Percentiles rank a stretch among this genome's conserved stretches.
Evolutionary conservation across 2,113 vertebrate genomes (phyloP).

Genomic region (Ia io): DNA sequence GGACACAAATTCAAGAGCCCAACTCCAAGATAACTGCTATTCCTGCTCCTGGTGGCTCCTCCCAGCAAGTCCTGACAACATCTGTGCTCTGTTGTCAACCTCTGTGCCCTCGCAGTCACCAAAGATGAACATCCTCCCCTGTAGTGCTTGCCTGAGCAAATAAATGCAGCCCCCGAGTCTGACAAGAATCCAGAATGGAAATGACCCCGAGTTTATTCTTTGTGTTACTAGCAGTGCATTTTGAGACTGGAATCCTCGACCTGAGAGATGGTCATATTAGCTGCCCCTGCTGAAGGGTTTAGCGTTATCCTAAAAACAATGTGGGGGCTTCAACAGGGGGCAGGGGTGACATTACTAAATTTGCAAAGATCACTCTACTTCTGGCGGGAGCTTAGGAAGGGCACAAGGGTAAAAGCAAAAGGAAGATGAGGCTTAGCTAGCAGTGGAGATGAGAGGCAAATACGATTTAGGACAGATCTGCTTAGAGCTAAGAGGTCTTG

Average conservation of each 20-base stretch:
- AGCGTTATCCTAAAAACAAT: neutral
- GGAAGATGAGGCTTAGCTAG: neutral
- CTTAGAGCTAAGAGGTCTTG: neutral
- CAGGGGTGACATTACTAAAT: neutral
- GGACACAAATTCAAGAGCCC: neutral
- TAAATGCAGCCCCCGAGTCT: neutral
- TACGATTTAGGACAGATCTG: neutral
- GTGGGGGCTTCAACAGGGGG: fast-evolving
- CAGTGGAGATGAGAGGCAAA: neutral
- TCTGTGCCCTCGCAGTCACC: neutral
- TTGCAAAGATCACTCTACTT: neutral
- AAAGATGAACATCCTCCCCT: neutral
- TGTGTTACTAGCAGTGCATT: neutral
- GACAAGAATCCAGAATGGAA: neutral
- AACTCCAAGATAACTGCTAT: no score
- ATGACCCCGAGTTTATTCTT: neutral
- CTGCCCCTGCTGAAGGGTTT: neutral
- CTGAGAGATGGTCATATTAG: neutral
- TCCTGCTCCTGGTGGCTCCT: neutral
- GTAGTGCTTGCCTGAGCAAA: neutral
- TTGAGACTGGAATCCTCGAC: neutral
- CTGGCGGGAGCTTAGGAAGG: neutral
- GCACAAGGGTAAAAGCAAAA: neutral
- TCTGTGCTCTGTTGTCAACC: neutral
- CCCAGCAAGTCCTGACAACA: neutral